Percentiles rank a stretch among this genome's conserved stretches.
phyloP scores from a whole-genome alignment of 2,113 vertebrate species.

The Mystacornis crossleyi region DNA sequence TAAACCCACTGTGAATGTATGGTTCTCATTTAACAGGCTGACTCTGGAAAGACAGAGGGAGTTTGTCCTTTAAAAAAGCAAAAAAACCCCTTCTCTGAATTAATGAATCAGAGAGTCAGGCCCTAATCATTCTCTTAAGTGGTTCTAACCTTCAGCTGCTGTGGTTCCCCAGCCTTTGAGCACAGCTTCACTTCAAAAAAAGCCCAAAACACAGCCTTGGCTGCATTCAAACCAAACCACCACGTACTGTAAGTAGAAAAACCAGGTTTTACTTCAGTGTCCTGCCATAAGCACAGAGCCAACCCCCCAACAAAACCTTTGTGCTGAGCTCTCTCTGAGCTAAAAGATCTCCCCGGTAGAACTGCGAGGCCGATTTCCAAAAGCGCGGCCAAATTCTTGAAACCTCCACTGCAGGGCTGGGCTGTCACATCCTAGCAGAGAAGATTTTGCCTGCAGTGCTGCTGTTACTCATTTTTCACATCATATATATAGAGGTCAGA shows the following conservation, averaged over 20 bases:
- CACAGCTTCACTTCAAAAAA: background rate
- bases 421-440: background rate
- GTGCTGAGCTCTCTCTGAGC: background rate
- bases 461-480: slow-evolving; percentile 31
- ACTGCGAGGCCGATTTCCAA: background rate
- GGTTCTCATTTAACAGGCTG: background rate
- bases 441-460: slow-evolving; percentile 3
- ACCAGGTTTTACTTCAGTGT: background rate
- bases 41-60: background rate
- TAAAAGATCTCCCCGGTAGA: background rate
- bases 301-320: background rate
- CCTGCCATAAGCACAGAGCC: background rate
- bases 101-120: background rate
- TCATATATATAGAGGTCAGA: background rate
- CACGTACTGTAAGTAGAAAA: background rate
- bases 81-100: background rate
- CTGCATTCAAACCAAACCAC: background rate
- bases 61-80: background rate
- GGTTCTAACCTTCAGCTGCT: background rate
- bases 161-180: background rate
- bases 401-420: background rate
- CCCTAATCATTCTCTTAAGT: background rate
- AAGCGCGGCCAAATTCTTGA: background rate
- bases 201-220: background rate
- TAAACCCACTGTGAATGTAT: background rate